These are phyloP conservation scores for Indri indri DNA, from an alignment of 2,113 vertebrate species.

Conservation along the genomic window DNA sequence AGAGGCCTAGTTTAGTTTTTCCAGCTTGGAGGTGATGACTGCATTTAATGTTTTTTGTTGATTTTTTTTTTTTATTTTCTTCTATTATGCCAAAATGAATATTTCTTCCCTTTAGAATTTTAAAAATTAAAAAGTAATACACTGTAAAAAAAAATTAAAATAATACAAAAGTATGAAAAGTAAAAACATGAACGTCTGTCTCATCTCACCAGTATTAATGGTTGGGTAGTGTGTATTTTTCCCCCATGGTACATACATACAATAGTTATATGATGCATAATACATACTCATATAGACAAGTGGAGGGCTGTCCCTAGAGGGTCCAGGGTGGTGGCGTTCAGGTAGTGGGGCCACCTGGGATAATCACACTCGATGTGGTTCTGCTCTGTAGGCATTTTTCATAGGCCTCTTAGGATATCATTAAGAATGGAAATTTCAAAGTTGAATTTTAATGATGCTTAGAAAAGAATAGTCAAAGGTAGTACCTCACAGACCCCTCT, in stretches of 20 bases:
- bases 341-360: no score
- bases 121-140: not conserved
- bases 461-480: not conserved
- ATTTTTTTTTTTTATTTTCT: not conserved
- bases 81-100: not conserved
- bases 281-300: not conserved
- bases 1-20: not conserved
- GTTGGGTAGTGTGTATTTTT: not conserved
- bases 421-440: slow-evolving; percentile 2
- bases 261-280: not conserved
- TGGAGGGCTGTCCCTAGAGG: no score
- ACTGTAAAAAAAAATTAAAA: not conserved
- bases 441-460: not conserved
- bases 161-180: not conserved
- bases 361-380: not conserved
- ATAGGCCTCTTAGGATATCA: not conserved
- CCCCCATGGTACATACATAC: not conserved
- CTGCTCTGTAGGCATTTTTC: not conserved
- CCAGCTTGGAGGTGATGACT: not conserved
- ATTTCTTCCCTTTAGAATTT: not conserved
- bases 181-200: not conserved
- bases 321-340: not conserved
- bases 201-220: not conserved
- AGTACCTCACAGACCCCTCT: not conserved
- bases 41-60: not conserved